Evolutionary conservation across 2,113 vertebrate genomes (phyloP).

Genomic region (Oryzias curvinotus): DNA sequence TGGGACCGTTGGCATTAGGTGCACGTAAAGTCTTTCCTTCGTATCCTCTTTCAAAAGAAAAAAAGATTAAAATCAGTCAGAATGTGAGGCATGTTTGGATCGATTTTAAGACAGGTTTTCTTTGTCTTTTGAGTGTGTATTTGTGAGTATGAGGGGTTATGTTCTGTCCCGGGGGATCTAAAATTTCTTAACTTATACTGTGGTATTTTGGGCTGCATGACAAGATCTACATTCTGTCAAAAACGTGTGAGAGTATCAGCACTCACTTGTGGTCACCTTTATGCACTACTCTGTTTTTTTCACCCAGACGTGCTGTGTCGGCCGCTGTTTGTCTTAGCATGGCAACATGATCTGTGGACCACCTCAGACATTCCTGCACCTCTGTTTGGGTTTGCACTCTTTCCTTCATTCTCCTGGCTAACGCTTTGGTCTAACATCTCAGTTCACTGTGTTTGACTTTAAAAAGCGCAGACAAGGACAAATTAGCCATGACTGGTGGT

Average conservation of each 20-base stretch:
- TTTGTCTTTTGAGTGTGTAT: neutral
- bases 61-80: conserved; percentile 25
- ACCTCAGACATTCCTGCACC: conserved; percentile 38
- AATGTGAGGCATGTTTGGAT: conserved; percentile 37
- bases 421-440: conserved; percentile 19
- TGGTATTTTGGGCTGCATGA: conserved; percentile 14
- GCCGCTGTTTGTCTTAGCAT: conserved; percentile 40
- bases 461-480: conserved; percentile 17
- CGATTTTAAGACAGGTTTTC: neutral
- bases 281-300: neutral
- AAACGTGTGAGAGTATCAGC: conserved; percentile 4
- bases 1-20: no score
- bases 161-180: no score
- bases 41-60: neutral
- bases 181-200: no score
- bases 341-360: conserved; percentile 28
- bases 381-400: conserved; percentile 24
- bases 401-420: conserved; percentile 7
- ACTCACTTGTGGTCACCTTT: neutral
- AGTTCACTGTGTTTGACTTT: conserved; percentile 37
- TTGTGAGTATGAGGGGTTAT: no score
- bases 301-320: conserved; percentile 9
- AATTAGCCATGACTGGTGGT: conserved; percentile 15
- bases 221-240: conserved; percentile 12
- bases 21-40: no score